Evolutionary conservation across 2,113 vertebrate species (phyloP).

Genomic region (Chascanopsetta lugubris): DNA sequence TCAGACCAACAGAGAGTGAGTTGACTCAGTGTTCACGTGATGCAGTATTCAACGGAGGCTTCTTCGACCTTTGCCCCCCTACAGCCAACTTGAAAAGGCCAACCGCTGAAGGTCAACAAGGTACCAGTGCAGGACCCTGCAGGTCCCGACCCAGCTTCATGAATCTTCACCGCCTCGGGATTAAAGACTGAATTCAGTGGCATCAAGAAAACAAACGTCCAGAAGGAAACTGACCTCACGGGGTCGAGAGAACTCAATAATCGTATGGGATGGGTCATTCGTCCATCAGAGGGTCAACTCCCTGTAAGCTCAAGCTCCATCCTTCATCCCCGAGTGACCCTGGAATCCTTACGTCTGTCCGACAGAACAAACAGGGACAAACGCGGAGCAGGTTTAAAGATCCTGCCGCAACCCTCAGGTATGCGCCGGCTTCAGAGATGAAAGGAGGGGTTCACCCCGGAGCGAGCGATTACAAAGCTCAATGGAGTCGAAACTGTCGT

Average conservation of each 20-base stretch:
- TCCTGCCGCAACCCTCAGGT: constrained; percentile 25
- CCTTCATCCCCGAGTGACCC: not conserved
- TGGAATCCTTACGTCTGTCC: not conserved
- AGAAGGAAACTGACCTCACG: constrained; percentile 13
- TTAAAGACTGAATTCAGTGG: constrained; percentile 17
- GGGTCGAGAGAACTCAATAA: not conserved
- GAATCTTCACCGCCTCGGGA: constrained; percentile 26
- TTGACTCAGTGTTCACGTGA: too few species aligned
- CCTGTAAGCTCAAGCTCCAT: constrained; percentile 5
- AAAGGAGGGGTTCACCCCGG: constrained; percentile 41
- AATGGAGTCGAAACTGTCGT: constrained; percentile 32
- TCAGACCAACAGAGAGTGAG: too few species aligned
- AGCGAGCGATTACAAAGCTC: constrained; percentile 50
- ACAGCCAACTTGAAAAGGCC: too few species aligned
- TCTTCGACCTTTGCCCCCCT: too few species aligned
- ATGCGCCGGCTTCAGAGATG: constrained; percentile 48
- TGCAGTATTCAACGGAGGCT: too few species aligned
- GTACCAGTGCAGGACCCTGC: constrained; percentile 15
- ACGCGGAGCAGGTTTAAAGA: not conserved
- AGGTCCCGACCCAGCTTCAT: constrained; percentile 28
- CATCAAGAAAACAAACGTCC: constrained; percentile 33
- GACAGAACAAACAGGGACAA: constrained; percentile 1
- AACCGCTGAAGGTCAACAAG: constrained; percentile 28
- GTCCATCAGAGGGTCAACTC: not conserved
- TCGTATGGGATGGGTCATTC: not conserved